Percentiles rank a stretch among this genome's conserved stretches.
Evolutionary conservation across 2,888 invertebrate genomes (phyloP).

Genomic region (Cyclophora punctaria): DNA sequence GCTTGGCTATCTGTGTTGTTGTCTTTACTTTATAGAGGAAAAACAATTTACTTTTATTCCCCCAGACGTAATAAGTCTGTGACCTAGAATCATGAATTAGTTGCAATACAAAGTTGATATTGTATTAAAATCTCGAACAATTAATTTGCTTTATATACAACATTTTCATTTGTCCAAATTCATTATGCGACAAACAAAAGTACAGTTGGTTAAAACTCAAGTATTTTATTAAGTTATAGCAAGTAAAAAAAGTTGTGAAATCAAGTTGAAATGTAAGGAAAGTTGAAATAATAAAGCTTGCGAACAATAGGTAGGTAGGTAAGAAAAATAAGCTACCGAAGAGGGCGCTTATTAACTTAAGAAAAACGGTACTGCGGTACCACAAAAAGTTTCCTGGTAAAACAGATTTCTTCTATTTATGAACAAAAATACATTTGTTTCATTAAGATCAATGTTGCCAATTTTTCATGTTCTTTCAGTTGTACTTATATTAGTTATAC

Average conservation of each 20-base stretch:
- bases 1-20: slow-evolving; percentile 1
- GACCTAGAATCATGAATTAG: no score
- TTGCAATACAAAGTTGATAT: no score
- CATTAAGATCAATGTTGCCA: no score
- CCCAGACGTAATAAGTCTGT: no score
- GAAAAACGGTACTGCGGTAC: slow-evolving; percentile 9
- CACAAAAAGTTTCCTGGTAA: slow-evolving; percentile 1
- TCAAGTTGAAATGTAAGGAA: slow-evolving; percentile 5
- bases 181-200: neutral
- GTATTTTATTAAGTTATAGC: slow-evolving; percentile 2
- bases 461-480: no score
- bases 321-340: slow-evolving; percentile 8
- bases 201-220: neutral
- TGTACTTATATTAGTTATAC: no score
- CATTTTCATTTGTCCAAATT: no score
- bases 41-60: no score
- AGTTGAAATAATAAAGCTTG: slow-evolving; percentile 4
- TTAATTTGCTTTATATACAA: no score
- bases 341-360: slow-evolving; percentile 6
- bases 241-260: slow-evolving; percentile 7
- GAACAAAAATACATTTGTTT: no score
- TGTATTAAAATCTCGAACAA: no score
- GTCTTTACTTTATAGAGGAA: neutral
- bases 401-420: slow-evolving; percentile 1
- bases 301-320: slow-evolving; percentile 3